These are phyloP conservation scores for Xyliphius kryptos DNA, from an alignment of 2,113 vertebrate genomes.

Conservation along the genomic window DNA sequence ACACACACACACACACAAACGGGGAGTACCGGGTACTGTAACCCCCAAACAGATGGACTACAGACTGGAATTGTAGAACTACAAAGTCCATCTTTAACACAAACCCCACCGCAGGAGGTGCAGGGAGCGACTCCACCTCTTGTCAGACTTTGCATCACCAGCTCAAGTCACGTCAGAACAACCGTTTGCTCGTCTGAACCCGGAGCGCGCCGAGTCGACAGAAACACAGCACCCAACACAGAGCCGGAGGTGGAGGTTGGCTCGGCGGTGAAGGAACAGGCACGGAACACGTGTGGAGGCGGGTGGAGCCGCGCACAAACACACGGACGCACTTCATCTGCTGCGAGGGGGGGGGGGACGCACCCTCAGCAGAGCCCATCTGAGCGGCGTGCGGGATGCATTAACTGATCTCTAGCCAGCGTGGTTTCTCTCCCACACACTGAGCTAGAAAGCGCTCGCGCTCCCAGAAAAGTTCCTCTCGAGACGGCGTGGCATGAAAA, in stretches of 20 bases:
- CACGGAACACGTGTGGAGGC: not conserved
- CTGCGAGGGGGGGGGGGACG: not conserved
- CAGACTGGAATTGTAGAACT: too few species aligned
- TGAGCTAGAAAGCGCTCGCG: not conserved
- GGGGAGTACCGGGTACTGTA: too few species aligned
- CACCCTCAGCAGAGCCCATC: not conserved
- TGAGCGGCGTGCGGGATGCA: not conserved
- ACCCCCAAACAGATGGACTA: too few species aligned
- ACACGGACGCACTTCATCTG: not conserved
- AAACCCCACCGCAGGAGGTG: not conserved
- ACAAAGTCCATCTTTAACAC: too few species aligned
- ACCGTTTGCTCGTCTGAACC: not conserved
- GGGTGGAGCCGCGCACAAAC: not conserved
- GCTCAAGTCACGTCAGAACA: too few species aligned
- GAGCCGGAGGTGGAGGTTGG: not conserved
- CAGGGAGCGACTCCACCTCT: too few species aligned
- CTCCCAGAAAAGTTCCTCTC: not conserved
- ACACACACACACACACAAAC: too few species aligned
- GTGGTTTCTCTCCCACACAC: not conserved
- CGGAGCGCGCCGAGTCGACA: not conserved
- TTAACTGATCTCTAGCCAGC: not conserved
- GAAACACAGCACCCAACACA: not conserved
- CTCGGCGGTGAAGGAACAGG: not conserved
- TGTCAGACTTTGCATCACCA: too few species aligned
- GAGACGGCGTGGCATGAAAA: too few species aligned